Evolutionary conservation across 2,113 vertebrate species (phyloP), one percentile per base, ranked within the genome.

Genomic region (Anarhynchus alexandrinus): DNA sequence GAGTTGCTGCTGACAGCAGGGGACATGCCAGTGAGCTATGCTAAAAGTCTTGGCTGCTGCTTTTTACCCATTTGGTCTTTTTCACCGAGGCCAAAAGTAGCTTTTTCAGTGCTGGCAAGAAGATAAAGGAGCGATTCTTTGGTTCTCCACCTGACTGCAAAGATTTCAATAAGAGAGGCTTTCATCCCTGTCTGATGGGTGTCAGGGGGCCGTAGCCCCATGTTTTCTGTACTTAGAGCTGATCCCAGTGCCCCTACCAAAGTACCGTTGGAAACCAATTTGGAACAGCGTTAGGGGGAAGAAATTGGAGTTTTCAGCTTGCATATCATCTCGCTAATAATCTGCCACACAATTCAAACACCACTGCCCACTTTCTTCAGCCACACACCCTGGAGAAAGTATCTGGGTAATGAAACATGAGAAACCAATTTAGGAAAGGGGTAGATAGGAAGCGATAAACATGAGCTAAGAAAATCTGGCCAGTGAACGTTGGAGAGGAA

Each of bases 51-150:
- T 94, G 86, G 84, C 93, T 93, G 42, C 73, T 85, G 83, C 74
- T 95, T 69, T 87, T 94, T 66, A 62, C 52, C n/a, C 73, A 45
- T 94, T 94, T 94, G 81, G 70, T 90, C 90, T 86, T 90, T 93
- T 86, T 80, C 64, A 93, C n/a, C 1, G 10, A 88, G 64, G 88
- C 92, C 88, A 94, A 74, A 88, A 90, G 86, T 30, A 81, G 80
- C n/a, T 92, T 92, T 94, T 90, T 88, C 45, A 66, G 47, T 78
- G 64, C 64, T 90, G 83, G 72, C 88, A 74, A 71, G 90, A 92
- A 64, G 76, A 71, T 86, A 95, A 90, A 21, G 17, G 38, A 73
- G 23, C 25, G 30, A 67, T 45, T 93, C 65, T 95, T 93, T 73
- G 58, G 21, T 94, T 86, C 69, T 91, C 58, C 52, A 90, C 95